Evolutionary conservation across 2,888 invertebrate species (phyloP).

Genomic region (Temnothorax ravouxi): DNA sequence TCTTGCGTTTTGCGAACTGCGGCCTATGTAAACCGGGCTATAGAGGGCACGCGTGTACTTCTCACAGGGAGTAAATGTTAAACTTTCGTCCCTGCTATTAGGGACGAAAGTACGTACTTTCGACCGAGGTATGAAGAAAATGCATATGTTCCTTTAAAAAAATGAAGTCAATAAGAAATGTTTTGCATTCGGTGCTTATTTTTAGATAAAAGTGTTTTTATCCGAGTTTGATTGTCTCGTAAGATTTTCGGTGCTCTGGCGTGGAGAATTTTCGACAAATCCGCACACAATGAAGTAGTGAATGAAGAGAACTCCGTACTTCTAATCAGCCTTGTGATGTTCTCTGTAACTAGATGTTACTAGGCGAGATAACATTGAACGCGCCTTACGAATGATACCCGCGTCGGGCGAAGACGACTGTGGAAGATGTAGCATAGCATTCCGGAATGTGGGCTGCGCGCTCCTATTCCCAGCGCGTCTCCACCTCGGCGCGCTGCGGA

Average conservation of each 20-base stretch:
- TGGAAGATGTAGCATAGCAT: constrained; percentile 62
- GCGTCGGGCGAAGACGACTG: constrained; percentile 18
- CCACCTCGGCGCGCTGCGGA: constrained; percentile 52
- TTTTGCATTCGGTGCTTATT: not conserved
- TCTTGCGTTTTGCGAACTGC: no score
- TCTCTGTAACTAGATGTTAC: constrained; percentile 51
- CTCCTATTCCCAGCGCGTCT: constrained; percentile 68
- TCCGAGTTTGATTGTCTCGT: not conserved
- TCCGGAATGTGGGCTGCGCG: constrained; percentile 59
- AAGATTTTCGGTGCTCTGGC: constrained; percentile 8
- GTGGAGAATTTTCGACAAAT: constrained; percentile 22
- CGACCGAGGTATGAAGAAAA: no score
- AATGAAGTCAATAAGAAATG: not conserved
- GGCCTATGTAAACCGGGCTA: no score
- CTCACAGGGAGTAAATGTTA: no score
- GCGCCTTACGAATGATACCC: constrained; percentile 42
- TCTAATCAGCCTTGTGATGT: constrained; percentile 49
- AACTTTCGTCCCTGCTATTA: no score
- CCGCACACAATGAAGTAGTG: constrained; percentile 25
- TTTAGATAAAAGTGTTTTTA: not conserved
- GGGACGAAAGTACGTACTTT: no score
- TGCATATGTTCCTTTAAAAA: not conserved
- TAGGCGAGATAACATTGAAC: constrained; percentile 60
- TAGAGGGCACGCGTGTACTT: no score
- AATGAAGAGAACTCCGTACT: constrained; percentile 25